A percentile compares a stretch with the other conserved stretches of the same genome.
phyloP scores from a whole-genome alignment of 2,113 vertebrate species.

The Saimiri boliviensis region DNA sequence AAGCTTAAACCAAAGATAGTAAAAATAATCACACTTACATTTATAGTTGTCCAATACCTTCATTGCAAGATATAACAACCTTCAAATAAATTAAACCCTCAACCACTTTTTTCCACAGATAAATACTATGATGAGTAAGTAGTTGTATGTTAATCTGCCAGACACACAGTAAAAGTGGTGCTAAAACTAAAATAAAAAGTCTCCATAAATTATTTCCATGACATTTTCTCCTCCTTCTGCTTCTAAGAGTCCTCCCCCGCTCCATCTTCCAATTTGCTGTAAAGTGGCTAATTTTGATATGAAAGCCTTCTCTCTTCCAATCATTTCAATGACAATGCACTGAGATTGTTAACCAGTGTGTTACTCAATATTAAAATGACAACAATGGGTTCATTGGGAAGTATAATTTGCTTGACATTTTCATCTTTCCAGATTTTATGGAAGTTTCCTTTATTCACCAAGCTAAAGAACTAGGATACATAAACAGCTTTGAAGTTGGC shows the following conservation, averaged over 20 bases:
- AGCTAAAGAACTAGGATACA: background rate
- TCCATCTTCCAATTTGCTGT: conserved; percentile 24
- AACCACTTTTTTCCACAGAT: conserved; percentile 38
- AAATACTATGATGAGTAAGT: conserved; percentile 43
- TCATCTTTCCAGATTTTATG: conserved; percentile 55
- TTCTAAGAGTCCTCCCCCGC: background rate
- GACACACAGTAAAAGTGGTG: background rate
- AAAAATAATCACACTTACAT: conserved; percentile 66
- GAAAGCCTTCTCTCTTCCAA: background rate
- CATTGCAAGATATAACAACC: conserved; percentile 35
- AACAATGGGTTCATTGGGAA: conserved; percentile 40
- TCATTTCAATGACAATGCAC: background rate
- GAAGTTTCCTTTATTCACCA: conserved; percentile 16
- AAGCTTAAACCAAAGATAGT: conserved; percentile 58
- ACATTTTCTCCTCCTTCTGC: background rate
- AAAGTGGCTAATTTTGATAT: background rate
- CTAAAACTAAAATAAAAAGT: conserved; percentile 16
- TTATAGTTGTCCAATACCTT: conserved; percentile 36
- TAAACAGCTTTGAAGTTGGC: conserved; percentile 27
- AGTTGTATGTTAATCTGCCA: conserved; percentile 9
- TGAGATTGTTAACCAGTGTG: background rate
- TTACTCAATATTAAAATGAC: background rate
- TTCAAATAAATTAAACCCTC: conserved; percentile 57
- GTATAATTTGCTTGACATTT: conserved; percentile 31
- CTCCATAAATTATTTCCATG: background rate